A percentile compares a stretch with the other conserved stretches of the same genome.
Conservation (phyloP, 2,797 vertebrate genomes). For the Malurus splendens region DNA sequence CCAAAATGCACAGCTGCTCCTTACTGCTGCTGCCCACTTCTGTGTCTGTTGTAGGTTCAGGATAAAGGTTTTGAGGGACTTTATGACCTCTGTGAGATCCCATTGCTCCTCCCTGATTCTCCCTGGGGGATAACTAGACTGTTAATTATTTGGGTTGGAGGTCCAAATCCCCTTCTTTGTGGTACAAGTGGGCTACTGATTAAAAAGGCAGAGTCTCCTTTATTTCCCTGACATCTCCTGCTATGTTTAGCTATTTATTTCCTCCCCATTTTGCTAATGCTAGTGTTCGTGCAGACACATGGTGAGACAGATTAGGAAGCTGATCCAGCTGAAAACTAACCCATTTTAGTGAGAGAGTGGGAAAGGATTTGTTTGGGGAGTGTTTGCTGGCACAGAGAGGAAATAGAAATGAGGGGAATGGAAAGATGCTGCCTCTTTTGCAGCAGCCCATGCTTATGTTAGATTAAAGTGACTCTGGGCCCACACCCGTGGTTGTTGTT, state of each 20-base stretch:
- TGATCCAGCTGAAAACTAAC: conserved; percentile 49
- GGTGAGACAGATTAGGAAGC: conserved; percentile 45
- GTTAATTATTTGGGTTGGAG: not conserved
- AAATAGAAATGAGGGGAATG: not conserved
- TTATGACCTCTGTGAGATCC: not conserved
- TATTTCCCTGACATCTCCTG: not conserved
- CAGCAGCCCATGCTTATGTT: not conserved
- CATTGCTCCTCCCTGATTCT: not conserved
- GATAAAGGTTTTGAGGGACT: not conserved
- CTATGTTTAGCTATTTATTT: conserved; percentile 25
- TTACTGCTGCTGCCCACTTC: not conserved
- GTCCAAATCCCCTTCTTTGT: not conserved
- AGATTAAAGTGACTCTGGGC: not conserved
- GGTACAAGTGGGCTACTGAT: not conserved
- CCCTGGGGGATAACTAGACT: not conserved
- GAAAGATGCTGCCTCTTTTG: not conserved
- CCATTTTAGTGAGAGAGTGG: conserved; percentile 6
- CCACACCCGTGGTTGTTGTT: not conserved
- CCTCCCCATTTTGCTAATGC: conserved; percentile 33
- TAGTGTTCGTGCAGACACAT: conserved; percentile 10
- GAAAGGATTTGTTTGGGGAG: conserved; percentile 19
- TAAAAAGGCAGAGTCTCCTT: not conserved
- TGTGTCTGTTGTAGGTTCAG: not conserved
- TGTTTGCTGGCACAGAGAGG: not conserved
- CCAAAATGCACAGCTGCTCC: not conserved